A percentile compares a stretch with the other conserved stretches of the same genome.
phyloP scores from a whole-genome alignment of 2,888 invertebrate species.

The Allolobophora icterica region DNA sequence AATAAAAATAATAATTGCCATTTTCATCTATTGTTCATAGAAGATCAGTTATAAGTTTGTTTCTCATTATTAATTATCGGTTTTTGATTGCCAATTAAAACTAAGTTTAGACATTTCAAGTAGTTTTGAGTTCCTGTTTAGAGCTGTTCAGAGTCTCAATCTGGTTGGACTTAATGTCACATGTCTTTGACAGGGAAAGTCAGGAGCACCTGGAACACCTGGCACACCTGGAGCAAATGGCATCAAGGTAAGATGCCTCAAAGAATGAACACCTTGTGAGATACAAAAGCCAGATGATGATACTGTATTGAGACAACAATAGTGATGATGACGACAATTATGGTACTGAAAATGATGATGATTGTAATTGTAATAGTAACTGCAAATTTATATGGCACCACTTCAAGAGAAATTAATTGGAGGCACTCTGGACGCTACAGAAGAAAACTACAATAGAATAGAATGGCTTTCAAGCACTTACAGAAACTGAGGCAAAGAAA shows the following conservation, averaged over 20 bases:
- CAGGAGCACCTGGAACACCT: constrained; percentile 29
- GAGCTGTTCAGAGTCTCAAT: not conserved
- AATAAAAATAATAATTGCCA: not conserved
- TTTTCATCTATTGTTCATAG: not conserved
- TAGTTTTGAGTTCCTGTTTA: not conserved
- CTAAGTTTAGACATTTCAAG: not conserved
- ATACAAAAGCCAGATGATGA: not conserved
- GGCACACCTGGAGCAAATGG: constrained; percentile 37
- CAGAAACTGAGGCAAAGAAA: no score
- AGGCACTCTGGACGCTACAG: no score
- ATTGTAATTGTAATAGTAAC: not conserved
- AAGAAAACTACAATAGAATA: no score
- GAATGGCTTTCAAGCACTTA: no score
- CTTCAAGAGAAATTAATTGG: no score
- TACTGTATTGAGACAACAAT: not conserved
- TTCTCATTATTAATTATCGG: no score
- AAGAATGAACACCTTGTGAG: not conserved
- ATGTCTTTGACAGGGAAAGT: constrained; percentile 27
- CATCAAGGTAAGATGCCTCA: constrained; percentile 3
- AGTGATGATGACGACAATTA: not conserved
- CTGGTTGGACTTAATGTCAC: not conserved
- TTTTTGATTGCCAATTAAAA: not conserved
- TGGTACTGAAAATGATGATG: not conserved
- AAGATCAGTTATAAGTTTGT: not conserved
- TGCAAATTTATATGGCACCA: not conserved